Percentiles rank a stretch among this genome's conserved stretches.
Evolutionary conservation across 2,888 invertebrate genomes (phyloP).

Genomic region (Macropis europaea): DNA sequence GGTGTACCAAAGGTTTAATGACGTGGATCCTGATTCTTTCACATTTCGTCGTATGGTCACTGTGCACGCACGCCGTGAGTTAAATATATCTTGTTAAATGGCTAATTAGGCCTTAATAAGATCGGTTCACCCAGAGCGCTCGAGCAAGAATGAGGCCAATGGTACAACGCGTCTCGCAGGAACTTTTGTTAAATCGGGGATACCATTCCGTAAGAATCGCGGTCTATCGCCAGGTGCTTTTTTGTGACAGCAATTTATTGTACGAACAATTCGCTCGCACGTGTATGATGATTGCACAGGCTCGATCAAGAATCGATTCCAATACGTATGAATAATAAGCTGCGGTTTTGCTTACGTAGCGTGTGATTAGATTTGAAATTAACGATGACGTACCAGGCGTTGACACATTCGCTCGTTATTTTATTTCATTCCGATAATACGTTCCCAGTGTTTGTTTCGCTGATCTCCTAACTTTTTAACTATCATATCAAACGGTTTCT

Average conservation of each 20-base stretch:
- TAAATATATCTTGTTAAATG: conserved; percentile 77
- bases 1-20: neutral
- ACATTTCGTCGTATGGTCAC: conserved; percentile 38
- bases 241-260: neutral
- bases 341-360: neutral
- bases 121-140: conserved; percentile 69
- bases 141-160: conserved; percentile 69
- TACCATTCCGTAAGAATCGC: conserved; percentile 16
- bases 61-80: conserved; percentile 58
- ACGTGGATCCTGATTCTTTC: conserved; percentile 31
- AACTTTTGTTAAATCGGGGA: conserved; percentile 59
- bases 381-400: neutral
- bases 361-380: conserved; percentile 10
- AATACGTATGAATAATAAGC: conserved; percentile 2
- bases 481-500: neutral
- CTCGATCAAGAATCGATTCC: conserved; percentile 13
- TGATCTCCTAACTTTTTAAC: neutral
- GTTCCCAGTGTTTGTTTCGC: neutral
- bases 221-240: conserved; percentile 8
- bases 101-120: conserved; percentile 76
- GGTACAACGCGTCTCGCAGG: conserved; percentile 54
- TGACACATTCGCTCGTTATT: neutral
- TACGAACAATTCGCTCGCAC: neutral
- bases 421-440: neutral
- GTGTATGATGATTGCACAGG: neutral